Conservation (phyloP, 1,140 invertebrate genomes). For the Gonioctena quinquepunctata region DNA sequence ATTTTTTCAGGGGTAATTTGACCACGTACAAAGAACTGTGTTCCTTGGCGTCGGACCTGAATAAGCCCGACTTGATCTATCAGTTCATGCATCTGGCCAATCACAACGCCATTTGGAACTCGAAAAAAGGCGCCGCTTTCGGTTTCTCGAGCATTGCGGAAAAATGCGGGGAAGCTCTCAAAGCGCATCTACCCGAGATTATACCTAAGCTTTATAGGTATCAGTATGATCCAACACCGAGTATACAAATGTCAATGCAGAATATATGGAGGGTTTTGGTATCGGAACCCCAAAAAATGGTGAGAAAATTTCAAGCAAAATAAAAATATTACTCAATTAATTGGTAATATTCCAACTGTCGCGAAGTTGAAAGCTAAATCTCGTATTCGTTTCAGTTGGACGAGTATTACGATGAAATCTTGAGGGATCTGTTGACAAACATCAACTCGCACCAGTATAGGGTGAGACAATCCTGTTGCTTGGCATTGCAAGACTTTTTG, state of each 20-base stretch:
- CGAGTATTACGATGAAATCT: slow-evolving; percentile 84
- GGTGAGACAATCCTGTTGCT: slow-evolving; percentile 87
- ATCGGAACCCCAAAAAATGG: slow-evolving; percentile 81
- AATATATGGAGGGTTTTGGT: slow-evolving; percentile 91
- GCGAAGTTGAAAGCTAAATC: no score
- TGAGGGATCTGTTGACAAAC: slow-evolving; percentile 79
- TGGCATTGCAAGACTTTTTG: slow-evolving; percentile 83
- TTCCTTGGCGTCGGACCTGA: slow-evolving; percentile 88
- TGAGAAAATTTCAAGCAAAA: no score
- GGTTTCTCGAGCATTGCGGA: slow-evolving; percentile 84
- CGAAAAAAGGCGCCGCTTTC: slow-evolving; percentile 89
- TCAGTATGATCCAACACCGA: slow-evolving; percentile 88
- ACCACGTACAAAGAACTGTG: slow-evolving; percentile 94
- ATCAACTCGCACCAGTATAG: slow-evolving; percentile 84
- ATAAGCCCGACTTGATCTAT: slow-evolving; percentile 93
- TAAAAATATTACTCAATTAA: no score
- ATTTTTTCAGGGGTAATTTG: slow-evolving; percentile 70
- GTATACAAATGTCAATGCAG: slow-evolving; percentile 88
- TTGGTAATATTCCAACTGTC: no score
- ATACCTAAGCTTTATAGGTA: slow-evolving; percentile 88
- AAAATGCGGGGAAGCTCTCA: slow-evolving; percentile 79
- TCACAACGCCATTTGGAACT: slow-evolving; percentile 92
- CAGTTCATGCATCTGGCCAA: slow-evolving; percentile 95
- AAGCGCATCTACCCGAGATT: slow-evolving; percentile 80
- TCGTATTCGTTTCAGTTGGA: slow-evolving; percentile 81